phyloP scores from a whole-genome alignment of 2,113 vertebrate genomes.

The Spermophilus dauricus region DNA sequence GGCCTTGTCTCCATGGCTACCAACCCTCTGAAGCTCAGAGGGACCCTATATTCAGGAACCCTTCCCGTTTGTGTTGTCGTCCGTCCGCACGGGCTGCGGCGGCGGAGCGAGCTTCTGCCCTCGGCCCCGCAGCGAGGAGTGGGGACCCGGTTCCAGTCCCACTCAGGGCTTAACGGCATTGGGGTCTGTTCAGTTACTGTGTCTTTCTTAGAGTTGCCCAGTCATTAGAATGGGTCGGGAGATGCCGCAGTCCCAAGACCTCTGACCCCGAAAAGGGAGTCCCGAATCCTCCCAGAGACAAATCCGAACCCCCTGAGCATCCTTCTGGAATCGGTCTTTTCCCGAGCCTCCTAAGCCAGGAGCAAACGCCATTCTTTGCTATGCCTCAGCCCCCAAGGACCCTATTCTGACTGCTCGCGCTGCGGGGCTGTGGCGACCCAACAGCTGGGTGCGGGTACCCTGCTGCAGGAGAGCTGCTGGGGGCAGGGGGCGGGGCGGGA shows the following conservation, averaged over 20 bases:
- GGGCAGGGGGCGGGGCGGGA: conserved; percentile 78
- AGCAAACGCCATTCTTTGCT: neutral
- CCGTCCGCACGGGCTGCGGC: neutral
- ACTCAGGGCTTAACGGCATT: neutral
- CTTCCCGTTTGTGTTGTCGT: conserved; percentile 76
- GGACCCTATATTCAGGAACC: too few species aligned
- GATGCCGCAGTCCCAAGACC: neutral
- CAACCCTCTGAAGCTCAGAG: too few species aligned
- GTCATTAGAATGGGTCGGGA: neutral
- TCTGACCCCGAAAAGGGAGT: neutral
- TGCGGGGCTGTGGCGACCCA: neutral
- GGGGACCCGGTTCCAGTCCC: neutral
- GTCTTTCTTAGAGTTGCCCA: neutral
- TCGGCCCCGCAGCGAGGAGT: neutral
- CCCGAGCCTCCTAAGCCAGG: neutral
- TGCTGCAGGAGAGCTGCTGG: neutral
- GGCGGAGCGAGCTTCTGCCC: conserved; percentile 5
- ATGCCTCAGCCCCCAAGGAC: neutral
- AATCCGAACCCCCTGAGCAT: neutral
- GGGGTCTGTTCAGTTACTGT: neutral
- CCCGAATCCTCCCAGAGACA: neutral
- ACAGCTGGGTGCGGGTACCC: neutral
- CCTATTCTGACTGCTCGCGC: rapidly evolving
- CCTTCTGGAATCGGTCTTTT: neutral
- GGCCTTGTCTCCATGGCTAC: conserved; percentile 83